Base-by-base conservation (phyloP, 2,888 invertebrate genomes). In the Rhaphigaster nebulosa region DNA sequence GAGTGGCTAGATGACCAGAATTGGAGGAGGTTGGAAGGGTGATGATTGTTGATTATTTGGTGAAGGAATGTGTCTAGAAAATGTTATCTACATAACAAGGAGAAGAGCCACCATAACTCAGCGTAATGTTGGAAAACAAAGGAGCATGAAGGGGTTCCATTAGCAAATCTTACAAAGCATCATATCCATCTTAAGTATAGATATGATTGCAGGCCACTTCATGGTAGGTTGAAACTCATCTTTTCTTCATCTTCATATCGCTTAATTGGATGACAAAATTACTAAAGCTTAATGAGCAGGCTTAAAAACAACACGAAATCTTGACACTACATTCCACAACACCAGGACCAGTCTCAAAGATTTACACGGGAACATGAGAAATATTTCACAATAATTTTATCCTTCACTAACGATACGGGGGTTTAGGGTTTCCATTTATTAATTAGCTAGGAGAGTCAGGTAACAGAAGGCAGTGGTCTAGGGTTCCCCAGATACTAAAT, bases 361-460 rank as follows among this genome's bases (percentile, higher is more conserved):
- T 80, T 80, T 41, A 12, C 80, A 41, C 3, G 41, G n/a, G 80
- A 38, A 41, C 41, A 23, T 80, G 41, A 34, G 15, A 41, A 26
- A 80, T 80, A 45, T 80, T 80, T 80, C 41, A 80, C 41, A 80
- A 80, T 26, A 45, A 80, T 41, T 80, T 80, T 80, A 38, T 45
- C 38, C 80, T 10, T 34, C 41, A 80, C 80, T 80, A 45, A 80
- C 15, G 80, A 38, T 45, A 41, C 41, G 41, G 41, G 23, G 41
- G 80, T 41, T 0, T 80, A 41, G 26, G 41, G 41, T 80, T 80
- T 80, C 80, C 26, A 80, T 38, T 80, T 26, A 80, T 80, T 80
- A 80, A 80, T 80, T 80, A 45, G 41, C 4, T 3, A 38, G 41
- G 12, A 45, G 41, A 5, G 13, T 80, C 80, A 23, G 80, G 41